phyloP scores from a whole-genome alignment of 1,140 invertebrate genomes.

The Asobara japonica region DNA sequence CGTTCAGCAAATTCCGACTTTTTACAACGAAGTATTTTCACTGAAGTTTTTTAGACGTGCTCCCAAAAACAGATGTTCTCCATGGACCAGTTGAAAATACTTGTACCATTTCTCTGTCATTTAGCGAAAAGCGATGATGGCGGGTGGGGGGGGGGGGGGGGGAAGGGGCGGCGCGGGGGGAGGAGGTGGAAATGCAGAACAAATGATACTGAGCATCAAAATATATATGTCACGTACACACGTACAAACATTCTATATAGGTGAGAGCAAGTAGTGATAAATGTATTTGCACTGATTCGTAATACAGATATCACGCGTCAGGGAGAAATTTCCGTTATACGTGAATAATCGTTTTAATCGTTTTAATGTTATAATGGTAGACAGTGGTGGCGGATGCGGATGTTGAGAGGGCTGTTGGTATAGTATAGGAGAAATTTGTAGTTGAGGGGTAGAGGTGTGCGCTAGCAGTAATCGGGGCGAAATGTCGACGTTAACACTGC shows the following conservation, averaged over 20 bases:
- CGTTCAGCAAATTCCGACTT: no score
- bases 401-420: not conserved
- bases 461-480: conserved; percentile 6
- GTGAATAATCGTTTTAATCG: conserved; percentile 23
- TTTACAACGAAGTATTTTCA: no score
- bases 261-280: not conserved
- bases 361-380: conserved; percentile 14
- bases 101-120: not conserved
- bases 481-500: conserved; percentile 17
- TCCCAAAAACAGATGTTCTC: no score
- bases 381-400: conserved; percentile 1
- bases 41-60: no score
- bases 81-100: not conserved
- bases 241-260: not conserved
- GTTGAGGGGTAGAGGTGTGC: not conserved
- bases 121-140: no score
- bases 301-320: conserved; percentile 19
- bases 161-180: no score
- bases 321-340: conserved; percentile 5
- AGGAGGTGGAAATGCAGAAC: not conserved
- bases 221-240: not conserved
- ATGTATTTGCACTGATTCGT: conserved; percentile 9
- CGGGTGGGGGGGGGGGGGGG: not conserved
- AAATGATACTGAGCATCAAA: not conserved
- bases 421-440: not conserved